Percentiles rank a stretch among this genome's conserved stretches.
phyloP scores from a whole-genome alignment of 1,140 invertebrate genomes.

The Reticulitermes speratus region DNA sequence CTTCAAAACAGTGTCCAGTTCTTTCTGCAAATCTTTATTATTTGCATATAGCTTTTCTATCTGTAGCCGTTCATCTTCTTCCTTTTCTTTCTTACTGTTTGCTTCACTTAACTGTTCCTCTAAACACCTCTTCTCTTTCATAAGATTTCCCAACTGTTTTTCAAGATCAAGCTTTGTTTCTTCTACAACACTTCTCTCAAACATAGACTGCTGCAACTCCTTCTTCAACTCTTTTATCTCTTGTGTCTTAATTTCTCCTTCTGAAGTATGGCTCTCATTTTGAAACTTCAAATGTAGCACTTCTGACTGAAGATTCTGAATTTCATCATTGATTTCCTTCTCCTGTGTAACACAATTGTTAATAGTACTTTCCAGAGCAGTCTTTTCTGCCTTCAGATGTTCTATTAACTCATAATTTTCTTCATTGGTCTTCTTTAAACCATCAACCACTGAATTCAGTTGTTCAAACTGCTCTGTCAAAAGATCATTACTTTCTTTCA shows the following conservation, averaged over 20 bases:
- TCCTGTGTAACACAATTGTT: background rate
- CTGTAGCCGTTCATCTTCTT: background rate
- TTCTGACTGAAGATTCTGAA: background rate
- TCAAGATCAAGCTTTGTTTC: background rate
- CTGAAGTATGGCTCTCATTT: background rate
- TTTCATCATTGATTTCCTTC: background rate
- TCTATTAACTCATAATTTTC: background rate
- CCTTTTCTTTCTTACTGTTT: background rate
- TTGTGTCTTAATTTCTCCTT: background rate
- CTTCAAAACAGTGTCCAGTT: background rate
- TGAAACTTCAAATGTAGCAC: background rate
- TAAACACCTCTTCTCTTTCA: background rate
- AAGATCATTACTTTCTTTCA: background rate
- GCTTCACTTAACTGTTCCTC: background rate
- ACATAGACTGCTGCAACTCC: background rate
- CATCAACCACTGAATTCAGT: background rate
- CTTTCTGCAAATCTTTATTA: background rate
- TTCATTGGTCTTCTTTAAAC: background rate
- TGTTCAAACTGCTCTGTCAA: constrained; percentile 20
- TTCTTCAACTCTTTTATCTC: background rate
- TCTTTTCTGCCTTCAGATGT: background rate
- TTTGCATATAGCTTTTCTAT: background rate
- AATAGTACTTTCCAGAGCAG: background rate
- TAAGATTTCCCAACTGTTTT: background rate
- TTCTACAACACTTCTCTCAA: background rate